A percentile compares a stretch with the other conserved stretches of the same genome.
Conservation (phyloP, 2,888 invertebrate genomes). For the Tetanocera ferruginea region DNA sequence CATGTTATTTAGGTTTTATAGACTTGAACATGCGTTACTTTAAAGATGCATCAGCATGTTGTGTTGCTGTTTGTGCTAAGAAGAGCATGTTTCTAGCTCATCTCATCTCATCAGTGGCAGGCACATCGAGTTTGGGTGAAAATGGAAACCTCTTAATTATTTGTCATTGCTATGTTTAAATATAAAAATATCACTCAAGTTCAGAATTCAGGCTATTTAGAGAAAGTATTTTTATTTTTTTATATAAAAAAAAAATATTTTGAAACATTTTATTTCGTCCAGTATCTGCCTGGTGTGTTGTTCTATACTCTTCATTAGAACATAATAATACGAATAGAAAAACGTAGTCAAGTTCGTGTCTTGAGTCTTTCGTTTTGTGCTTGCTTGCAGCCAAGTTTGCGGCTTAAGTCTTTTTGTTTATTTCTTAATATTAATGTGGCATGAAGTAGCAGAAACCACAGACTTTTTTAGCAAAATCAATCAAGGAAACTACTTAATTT, state of each 20-base stretch:
- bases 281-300: too few species aligned
- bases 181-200: background rate
- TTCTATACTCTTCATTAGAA: too few species aligned
- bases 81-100: background rate
- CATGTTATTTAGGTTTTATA: background rate
- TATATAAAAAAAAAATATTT: too few species aligned
- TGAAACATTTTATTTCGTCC: too few species aligned
- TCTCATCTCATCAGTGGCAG: background rate
- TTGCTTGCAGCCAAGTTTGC: conserved; percentile 49
- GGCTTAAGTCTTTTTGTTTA: conserved; percentile 54
- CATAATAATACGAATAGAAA: too few species aligned
- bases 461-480: background rate
- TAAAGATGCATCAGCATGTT: background rate
- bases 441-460: background rate
- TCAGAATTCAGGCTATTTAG: background rate
- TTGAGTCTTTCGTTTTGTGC: background rate
- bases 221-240: too few species aligned
- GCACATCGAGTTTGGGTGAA: background rate
- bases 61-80: background rate
- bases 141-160: background rate
- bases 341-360: background rate
- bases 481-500: background rate
- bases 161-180: background rate
- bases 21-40: background rate
- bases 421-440: background rate